These are phyloP conservation scores for Sebastes vulpes DNA, from an alignment of 2,797 vertebrate species.

Conservation along the genomic window DNA sequence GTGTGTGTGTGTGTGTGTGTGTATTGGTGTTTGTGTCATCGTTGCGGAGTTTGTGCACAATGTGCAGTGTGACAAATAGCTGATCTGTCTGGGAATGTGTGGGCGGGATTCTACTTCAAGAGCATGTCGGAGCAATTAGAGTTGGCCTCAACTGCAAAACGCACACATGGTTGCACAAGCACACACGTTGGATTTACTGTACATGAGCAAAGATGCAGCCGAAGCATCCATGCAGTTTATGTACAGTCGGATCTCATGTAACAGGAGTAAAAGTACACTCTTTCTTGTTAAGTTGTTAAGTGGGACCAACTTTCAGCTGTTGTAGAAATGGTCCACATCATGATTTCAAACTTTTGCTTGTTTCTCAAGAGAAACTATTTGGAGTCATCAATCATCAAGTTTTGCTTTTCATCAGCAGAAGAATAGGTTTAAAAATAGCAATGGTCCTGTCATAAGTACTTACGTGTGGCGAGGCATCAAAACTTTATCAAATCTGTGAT, in stretches of 20 bases:
- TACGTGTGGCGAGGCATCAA: not conserved
- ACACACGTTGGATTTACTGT: slow-evolving; percentile 38
- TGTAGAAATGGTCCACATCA: not conserved
- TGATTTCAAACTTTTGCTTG: not conserved
- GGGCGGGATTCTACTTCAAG: slow-evolving; percentile 85
- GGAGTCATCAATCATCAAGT: not conserved
- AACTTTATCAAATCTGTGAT: not conserved
- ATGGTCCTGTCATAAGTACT: not conserved
- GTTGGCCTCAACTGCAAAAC: slow-evolving; percentile 67
- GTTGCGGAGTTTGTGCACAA: slow-evolving; percentile 47
- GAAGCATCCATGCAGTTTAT: not conserved
- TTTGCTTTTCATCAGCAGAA: not conserved
- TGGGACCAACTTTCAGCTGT: not conserved
- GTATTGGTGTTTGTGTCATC: slow-evolving; percentile 12
- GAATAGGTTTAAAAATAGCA: not conserved
- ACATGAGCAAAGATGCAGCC: slow-evolving; percentile 24
- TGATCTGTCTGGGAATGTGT: slow-evolving; percentile 78
- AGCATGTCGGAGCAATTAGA: slow-evolving; percentile 81
- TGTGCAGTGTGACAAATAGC: slow-evolving; percentile 72
- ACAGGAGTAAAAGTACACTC: not conserved
- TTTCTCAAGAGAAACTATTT: not conserved
- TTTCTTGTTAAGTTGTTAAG: not conserved
- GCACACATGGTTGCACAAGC: slow-evolving; percentile 36
- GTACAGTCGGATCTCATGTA: slow-evolving; percentile 4
- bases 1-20: not conserved